Evolutionary conservation across 2,888 invertebrate genomes (phyloP).

Genomic region (Papilio gigon): DNA sequence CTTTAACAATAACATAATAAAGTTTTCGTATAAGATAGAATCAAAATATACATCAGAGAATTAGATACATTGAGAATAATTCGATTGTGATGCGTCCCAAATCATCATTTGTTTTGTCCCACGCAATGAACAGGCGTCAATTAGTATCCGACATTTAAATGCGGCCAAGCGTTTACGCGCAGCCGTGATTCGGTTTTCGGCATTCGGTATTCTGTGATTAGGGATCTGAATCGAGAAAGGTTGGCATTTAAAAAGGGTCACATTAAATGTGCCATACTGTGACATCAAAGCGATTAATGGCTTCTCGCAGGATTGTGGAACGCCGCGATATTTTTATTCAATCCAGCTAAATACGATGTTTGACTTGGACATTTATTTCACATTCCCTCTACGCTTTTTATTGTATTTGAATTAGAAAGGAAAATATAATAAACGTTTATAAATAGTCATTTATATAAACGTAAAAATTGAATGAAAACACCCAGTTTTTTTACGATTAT

Average conservation of each 20-base stretch:
- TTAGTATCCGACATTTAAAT: slow-evolving; percentile 63
- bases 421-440: not conserved
- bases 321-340: slow-evolving; percentile 73
- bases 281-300: slow-evolving; percentile 81
- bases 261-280: slow-evolving; percentile 81
- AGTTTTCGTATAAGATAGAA: not conserved
- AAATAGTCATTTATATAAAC: no score
- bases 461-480: no score
- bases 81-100: slow-evolving; percentile 49
- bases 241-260: slow-evolving; percentile 78
- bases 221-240: slow-evolving; percentile 68
- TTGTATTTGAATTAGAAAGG: not conserved
- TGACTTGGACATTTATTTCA: slow-evolving; percentile 64
- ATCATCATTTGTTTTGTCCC: slow-evolving; percentile 54
- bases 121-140: slow-evolving; percentile 54
- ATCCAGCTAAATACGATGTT: slow-evolving; percentile 67
- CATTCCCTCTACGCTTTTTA: slow-evolving; percentile 54
- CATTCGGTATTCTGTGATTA: slow-evolving; percentile 70
- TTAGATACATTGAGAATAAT: slow-evolving; percentile 19
- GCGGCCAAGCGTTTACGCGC: slow-evolving; percentile 56
- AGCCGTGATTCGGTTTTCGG: slow-evolving; percentile 60
- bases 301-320: slow-evolving; percentile 66
- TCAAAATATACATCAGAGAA: slow-evolving; percentile 10
- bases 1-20: not conserved
- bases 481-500: no score